A percentile compares a stretch with the other conserved stretches of the same genome.
Conservation (phyloP, 2,797 vertebrate species). For the Pseudocheirus occidentalis region DNA sequence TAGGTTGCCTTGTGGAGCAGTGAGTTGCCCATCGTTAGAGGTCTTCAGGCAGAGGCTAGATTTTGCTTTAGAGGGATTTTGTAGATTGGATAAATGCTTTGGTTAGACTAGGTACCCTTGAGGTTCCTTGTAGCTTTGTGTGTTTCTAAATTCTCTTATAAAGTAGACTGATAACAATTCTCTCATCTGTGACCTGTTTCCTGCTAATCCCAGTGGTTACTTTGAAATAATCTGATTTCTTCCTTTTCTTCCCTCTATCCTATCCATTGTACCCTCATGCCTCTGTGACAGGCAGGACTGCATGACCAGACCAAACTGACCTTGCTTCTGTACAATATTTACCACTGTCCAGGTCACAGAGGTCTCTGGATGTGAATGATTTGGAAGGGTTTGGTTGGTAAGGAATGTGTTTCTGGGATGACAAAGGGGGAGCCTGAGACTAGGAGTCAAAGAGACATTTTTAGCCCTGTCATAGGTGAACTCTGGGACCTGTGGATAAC, state of each 20-base stretch:
- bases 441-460: neutral
- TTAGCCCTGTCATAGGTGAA: neutral
- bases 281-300: neutral
- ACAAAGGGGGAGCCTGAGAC: neutral
- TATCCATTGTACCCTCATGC: neutral
- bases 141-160: neutral
- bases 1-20: neutral
- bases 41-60: neutral
- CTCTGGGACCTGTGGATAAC: neutral
- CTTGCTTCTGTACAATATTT: neutral
- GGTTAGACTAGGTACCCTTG: neutral
- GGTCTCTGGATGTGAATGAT: neutral
- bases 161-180: neutral
- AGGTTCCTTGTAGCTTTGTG: neutral
- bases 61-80: neutral
- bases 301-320: neutral
- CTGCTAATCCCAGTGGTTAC: neutral
- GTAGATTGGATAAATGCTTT: neutral
- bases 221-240: neutral
- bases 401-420: neutral
- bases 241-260: neutral
- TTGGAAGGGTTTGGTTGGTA: neutral
- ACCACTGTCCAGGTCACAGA: neutral
- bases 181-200: neutral
- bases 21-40: neutral